phyloP scores from a whole-genome alignment of 2,797 vertebrate genomes.

The Rhincodon typus region DNA sequence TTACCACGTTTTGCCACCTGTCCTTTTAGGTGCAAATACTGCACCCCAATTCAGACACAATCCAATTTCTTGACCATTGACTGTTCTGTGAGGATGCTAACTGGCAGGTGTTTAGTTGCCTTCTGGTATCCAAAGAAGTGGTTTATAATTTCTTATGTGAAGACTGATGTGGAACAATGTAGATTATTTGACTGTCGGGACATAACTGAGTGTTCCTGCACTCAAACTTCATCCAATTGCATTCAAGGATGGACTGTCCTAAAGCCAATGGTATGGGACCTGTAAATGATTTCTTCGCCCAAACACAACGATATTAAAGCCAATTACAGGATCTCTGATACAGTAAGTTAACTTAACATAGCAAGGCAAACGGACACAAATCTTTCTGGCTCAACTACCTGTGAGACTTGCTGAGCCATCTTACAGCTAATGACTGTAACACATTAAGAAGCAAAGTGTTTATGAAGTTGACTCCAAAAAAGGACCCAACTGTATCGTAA shows the following conservation, averaged over 20 bases:
- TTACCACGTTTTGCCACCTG: not conserved
- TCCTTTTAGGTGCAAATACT: not conserved
- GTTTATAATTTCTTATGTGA: not conserved
- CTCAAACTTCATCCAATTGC: not conserved
- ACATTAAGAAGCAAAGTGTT: not conserved
- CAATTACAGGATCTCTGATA: not conserved
- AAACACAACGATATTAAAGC: not conserved
- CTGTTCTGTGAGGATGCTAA: not conserved
- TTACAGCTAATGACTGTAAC: not conserved
- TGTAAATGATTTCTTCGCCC: not conserved
- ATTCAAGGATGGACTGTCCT: not conserved
- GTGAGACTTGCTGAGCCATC: not conserved
- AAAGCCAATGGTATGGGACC: not conserved
- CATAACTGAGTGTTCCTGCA: not conserved
- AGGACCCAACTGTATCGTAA: not conserved
- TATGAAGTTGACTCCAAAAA: slow-evolving; percentile 17
- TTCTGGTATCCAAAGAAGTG: not conserved
- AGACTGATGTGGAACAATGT: not conserved
- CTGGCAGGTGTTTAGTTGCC: not conserved
- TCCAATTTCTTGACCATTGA: not conserved
- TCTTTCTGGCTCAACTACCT: not conserved
- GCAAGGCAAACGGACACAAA: not conserved
- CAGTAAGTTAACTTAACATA: not conserved
- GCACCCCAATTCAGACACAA: not conserved
- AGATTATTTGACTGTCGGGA: not conserved